Evolutionary conservation across 1,140 invertebrate species (phyloP).

Genomic region (Ips nitidus): DNA sequence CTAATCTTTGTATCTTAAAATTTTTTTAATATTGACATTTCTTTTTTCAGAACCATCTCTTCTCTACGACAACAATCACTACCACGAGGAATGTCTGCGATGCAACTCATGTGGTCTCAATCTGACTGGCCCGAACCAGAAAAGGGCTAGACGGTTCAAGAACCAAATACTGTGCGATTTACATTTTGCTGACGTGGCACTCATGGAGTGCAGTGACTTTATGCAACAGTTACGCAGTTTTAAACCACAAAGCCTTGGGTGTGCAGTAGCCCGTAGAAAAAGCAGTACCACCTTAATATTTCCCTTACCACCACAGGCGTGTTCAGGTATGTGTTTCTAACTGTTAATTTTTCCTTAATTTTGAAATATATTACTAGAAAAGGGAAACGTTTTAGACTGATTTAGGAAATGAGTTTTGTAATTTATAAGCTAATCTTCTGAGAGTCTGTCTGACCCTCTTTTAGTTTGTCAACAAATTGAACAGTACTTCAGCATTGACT

Average conservation of each 20-base stretch:
- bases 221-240: constrained; percentile 94
- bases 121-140: constrained; percentile 87
- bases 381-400: no score
- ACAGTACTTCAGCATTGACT: no score
- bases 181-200: constrained; percentile 90
- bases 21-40: not conserved
- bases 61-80: constrained; percentile 91
- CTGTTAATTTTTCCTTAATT: not conserved
- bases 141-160: constrained; percentile 72
- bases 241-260: constrained; percentile 91
- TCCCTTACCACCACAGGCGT: constrained; percentile 88
- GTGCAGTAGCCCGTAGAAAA: constrained; percentile 88
- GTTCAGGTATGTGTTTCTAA: constrained; percentile 75
- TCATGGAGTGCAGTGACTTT: constrained; percentile 95
- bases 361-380: no score
- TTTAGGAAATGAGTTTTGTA: no score
- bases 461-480: no score
- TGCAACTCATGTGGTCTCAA: constrained; percentile 93
- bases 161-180: constrained; percentile 88
- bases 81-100: constrained; percentile 93
- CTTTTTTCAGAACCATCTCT: constrained; percentile 74
- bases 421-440: no score
- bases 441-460: no score
- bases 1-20: no score
- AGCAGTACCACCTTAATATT: constrained; percentile 93